phyloP scores from a whole-genome alignment of 1,140 invertebrate species.

The Pogonus chalceus region DNA sequence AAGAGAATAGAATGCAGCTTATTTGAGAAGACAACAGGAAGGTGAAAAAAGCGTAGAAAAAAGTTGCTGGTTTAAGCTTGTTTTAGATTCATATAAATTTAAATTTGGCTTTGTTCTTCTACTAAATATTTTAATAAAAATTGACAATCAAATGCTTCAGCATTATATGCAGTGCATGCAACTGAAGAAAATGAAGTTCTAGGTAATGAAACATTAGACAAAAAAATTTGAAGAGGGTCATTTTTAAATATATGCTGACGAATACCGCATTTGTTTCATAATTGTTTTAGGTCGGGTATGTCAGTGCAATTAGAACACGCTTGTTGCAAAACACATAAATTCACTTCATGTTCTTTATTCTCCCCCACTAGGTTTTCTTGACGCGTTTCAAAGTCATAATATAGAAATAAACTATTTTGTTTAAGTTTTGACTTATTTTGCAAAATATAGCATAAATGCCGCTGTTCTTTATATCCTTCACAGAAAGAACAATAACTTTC shows the following conservation, averaged over 20 bases:
- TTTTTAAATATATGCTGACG: background rate
- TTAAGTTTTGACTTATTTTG: background rate
- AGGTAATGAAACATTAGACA: background rate
- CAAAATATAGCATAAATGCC: background rate
- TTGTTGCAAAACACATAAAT: slow-evolving; percentile 3
- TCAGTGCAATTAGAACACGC: background rate
- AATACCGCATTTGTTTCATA: background rate
- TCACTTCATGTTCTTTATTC: background rate
- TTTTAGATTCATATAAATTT: too few relatives aligned
- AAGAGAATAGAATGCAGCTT: background rate
- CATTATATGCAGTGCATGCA: background rate
- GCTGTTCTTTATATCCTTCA: background rate
- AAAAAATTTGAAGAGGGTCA: background rate
- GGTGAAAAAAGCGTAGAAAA: background rate
- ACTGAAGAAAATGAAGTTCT: background rate
- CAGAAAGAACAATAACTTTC: background rate
- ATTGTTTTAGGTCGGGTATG: background rate
- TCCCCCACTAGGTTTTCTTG: background rate
- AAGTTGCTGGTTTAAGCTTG: too few relatives aligned
- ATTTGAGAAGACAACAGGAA: background rate
- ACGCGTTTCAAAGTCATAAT: slow-evolving; percentile 1
- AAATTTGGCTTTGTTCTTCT: background rate
- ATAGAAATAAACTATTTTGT: background rate
- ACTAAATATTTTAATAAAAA: background rate
- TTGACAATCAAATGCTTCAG: background rate